Evolutionary conservation across 2,888 invertebrate genomes (phyloP), one percentile per base, ranked within the genome.

Genomic region (Theristus sp.): DNA sequence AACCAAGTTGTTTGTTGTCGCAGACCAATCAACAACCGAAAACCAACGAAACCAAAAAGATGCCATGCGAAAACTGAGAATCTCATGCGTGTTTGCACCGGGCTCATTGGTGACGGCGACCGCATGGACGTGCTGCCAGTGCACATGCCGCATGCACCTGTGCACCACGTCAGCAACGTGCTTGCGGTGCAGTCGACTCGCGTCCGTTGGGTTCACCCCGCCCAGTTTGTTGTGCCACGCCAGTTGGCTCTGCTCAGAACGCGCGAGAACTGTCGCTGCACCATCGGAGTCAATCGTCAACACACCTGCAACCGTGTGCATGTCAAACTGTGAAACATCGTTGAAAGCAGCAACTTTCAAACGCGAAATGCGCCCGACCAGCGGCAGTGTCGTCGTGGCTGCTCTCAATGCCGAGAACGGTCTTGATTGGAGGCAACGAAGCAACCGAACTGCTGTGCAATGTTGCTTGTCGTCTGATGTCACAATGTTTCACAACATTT

Each of bases 401-500:
- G 2, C 90, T 89, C 81, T 96, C 96, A 68, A 96, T 93, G 10
- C 94, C 94, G 66, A 94, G 77, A 60, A 93, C 52, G 6, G n/a
- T 52, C 52, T 17, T 10, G 22, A 17, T 46, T 46, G 46, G 46
- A n/a, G n/a, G n/a, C n/a, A n/a, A n/a, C n/a, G n/a, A n/a, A n/a
- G n/a, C n/a, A n/a, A n/a, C n/a, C n/a, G n/a, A n/a, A n/a, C n/a
- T n/a, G n/a, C n/a, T n/a, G n/a, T n/a, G n/a, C n/a, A n/a, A n/a
- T n/a, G n/a, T n/a, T n/a, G n/a, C n/a, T n/a, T n/a, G n/a, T n/a
- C n/a, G n/a, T n/a, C n/a, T n/a, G n/a, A n/a, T n/a, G n/a, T n/a
- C n/a, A n/a, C n/a, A n/a, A n/a, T n/a, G n/a, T n/a, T n/a, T n/a
- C n/a, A n/a, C n/a, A n/a, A n/a, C n/a, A n/a, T n/a, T n/a, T n/a